phyloP scores from a whole-genome alignment of 2,113 vertebrate genomes.

The Hemiprocne comata region DNA sequence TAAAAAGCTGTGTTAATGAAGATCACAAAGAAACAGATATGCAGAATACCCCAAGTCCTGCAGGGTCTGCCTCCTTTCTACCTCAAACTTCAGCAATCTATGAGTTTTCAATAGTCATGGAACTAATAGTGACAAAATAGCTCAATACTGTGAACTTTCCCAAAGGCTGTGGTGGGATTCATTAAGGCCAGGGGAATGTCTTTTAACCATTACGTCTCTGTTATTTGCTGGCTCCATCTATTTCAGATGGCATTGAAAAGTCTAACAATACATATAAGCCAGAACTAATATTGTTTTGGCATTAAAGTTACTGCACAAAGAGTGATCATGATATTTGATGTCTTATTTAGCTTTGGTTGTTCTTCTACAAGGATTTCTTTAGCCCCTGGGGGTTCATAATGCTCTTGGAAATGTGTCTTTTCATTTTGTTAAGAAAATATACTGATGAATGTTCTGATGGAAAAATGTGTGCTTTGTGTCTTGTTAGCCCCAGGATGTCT shows the following conservation, averaged over 20 bases:
- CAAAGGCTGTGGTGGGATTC: constrained; percentile 35
- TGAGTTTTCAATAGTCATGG: neutral
- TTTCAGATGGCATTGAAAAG: neutral
- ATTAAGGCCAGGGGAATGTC: constrained; percentile 10
- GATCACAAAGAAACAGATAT: neutral
- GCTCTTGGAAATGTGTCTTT: constrained; percentile 12
- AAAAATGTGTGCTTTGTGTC: constrained; percentile 1
- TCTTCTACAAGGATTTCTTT: constrained; percentile 39
- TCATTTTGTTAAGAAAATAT: constrained; percentile 53
- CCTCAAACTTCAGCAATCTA: neutral
- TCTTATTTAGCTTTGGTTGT: constrained; percentile 37
- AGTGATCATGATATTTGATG: constrained; percentile 31
- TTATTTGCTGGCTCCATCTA: neutral
- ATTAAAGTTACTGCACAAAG: constrained; percentile 40
- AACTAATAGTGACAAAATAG: constrained; percentile 32
- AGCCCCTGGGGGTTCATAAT: neutral
- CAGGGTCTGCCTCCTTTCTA: neutral
- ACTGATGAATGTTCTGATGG: neutral
- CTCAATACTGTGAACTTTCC: constrained; percentile 26
- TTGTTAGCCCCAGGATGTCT: constrained; percentile 11
- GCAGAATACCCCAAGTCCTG: neutral
- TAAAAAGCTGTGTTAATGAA: neutral
- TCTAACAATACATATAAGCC: constrained; percentile 4
- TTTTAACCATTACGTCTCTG: neutral
- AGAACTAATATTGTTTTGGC: constrained; percentile 45